Conservation (phyloP, 2,797 vertebrate genomes). For the Esox lucius region DNA sequence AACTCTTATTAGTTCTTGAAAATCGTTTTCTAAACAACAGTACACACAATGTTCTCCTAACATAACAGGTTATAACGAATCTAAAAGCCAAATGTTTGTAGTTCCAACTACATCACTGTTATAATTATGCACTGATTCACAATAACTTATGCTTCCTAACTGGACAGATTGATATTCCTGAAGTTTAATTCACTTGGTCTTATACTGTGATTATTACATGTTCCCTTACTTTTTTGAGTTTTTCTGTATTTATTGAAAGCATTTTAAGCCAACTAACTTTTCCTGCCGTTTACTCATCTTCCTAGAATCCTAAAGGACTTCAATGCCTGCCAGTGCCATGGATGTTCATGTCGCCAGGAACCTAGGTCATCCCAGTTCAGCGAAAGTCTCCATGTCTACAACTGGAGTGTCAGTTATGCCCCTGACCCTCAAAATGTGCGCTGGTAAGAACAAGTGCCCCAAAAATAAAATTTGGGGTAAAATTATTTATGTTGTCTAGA, state of each 20-base stretch:
- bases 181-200: no score
- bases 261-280: not conserved
- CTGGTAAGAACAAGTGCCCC: constrained; percentile 76
- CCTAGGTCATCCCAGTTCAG: constrained; percentile 88
- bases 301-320: constrained; percentile 94
- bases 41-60: no score
- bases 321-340: constrained; percentile 94
- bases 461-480: not conserved
- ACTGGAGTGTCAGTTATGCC: constrained; percentile 91
- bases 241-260: not conserved
- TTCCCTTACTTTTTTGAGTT: no score
- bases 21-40: no score
- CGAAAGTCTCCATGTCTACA: constrained; percentile 85
- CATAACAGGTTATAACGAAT: no score
- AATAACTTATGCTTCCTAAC: no score
- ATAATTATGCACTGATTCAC: no score
- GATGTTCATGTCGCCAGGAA: constrained; percentile 86
- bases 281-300: not conserved
- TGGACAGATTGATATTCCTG: no score
- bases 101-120: no score
- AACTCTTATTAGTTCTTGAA: no score
- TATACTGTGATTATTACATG: no score
- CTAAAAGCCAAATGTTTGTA: no score
- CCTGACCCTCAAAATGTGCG: constrained; percentile 96
- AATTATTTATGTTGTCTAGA: not conserved